Base-by-base conservation (phyloP, 2,888 invertebrate species). In the Sminthurinus aureus region DNA sequence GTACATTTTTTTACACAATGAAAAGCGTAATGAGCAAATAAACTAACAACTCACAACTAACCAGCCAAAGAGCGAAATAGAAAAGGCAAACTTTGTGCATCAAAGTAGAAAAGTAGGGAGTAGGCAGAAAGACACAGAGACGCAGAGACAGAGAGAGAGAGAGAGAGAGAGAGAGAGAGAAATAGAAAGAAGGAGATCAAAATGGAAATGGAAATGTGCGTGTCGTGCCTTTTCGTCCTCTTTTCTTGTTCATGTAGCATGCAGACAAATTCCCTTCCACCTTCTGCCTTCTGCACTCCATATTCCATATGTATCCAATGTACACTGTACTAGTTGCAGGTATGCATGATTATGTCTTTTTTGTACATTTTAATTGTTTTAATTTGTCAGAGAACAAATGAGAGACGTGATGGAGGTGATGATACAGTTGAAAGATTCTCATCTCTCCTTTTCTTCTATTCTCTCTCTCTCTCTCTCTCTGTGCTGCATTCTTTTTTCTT, bases 321-420 rank as follows among this genome's bases (percentile, higher is more conserved):
- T n/a, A n/a, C n/a, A n/a, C n/a, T n/a, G n/a, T n/a, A n/a, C n/a
- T n/a, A n/a, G n/a, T n/a, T n/a, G n/a, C n/a, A n/a, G n/a, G 38
- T 38, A 38, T 38, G 38, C 38, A 38, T 38, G 38, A 38, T 38
- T 26, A 51, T 80, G 73, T 58, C 71, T 73, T 80, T 71, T 73
- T 58, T 73, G 51, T 52, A 73, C 24, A 74, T 74, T 81, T 81
- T 64, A 81, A 81, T 74, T 81, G 73, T 81, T 74, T 51, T 15
- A 73, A 81, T 81, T 81, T 74, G 76, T 38, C 81, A 18, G 50
- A 71, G 80, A 73, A 80, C 73, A 81, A 75, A 81, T 81, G 64
- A 81, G 74, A 74, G 20, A 58, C 58, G 52, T 75, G 38, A 38
- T 38, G 74, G 81, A 73, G 74, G 81, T 22, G 74, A 66, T 18